phyloP scores from a whole-genome alignment of 1,140 invertebrate genomes.

The Anadara kagoshimensis region DNA sequence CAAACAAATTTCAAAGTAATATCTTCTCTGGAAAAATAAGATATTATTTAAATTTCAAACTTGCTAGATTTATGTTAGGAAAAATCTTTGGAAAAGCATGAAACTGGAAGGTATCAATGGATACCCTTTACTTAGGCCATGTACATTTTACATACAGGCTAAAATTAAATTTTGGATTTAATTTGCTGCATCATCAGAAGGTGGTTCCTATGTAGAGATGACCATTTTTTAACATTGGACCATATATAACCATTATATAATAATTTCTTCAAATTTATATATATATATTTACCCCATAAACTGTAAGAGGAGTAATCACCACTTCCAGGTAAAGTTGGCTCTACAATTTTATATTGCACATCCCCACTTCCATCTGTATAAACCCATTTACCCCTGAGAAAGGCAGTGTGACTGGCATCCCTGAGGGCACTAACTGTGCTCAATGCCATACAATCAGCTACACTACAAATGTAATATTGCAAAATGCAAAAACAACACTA shows the following conservation, averaged over 20 bases:
- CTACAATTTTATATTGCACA: constrained; percentile 83
- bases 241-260: neutral
- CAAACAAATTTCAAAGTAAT: too few species aligned
- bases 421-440: constrained; percentile 82
- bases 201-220: too few species aligned
- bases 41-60: neutral
- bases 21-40: too few species aligned
- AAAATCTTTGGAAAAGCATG: too few species aligned
- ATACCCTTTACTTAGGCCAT: neutral
- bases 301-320: constrained; percentile 87
- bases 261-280: neutral
- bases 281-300: constrained; percentile 79
- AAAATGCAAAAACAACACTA: too few species aligned
- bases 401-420: constrained; percentile 84
- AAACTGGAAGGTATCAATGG: too few species aligned
- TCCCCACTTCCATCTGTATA: constrained; percentile 79
- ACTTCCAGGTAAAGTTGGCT: constrained; percentile 83
- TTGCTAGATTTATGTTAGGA: too few species aligned
- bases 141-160: neutral
- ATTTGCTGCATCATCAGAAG: too few species aligned
- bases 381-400: constrained; percentile 84
- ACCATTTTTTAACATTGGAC: too few species aligned
- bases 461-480: too few species aligned
- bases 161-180: too few species aligned
- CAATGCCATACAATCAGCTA: constrained; percentile 25